Evolutionary conservation across 2,113 vertebrate genomes (phyloP), one percentile per base, ranked within the genome.

Genomic region (Cervus canadensis): DNA sequence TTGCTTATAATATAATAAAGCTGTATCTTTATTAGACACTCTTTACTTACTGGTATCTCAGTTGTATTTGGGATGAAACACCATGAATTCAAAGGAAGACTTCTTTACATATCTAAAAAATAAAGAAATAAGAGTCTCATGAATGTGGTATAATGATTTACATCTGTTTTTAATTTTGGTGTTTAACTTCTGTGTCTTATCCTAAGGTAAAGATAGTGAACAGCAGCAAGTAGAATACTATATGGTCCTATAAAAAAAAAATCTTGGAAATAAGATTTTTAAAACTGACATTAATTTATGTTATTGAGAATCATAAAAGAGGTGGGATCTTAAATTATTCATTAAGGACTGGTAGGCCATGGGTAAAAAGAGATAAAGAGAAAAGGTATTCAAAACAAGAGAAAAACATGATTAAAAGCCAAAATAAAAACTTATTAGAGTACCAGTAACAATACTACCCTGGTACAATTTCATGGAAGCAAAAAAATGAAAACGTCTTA

Each of bases 41-140:
- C 60, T 87, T 64, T 90, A 97, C 95, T 95, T 97, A 98, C 97
- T 81, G 40, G 81, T 91, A 92, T 57, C 43, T 96, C 62, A 96
- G 87, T 54, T 0, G 21, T 81, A 85, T 43, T 40, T 50, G 59
- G 30, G 87, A 87, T 74, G 64, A 96, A 96, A 96, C 59, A 97
- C 90, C 56, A 82, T 60, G 82, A 95, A 89, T 91, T 92, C 71
- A 92, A 79, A 87, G 64, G 64, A 94, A 93, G 81, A 91, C 48
- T 96, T 97, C 92, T 97, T 90, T 57, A 82, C 12, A 86, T 90
- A 97, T 85, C 97, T 97, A 89, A 94, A 97, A 97, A 95, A 93
- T 15, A 95, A 91, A 84, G 4, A 84, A 92, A 87, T 14, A 16
- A 94, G 19, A 88, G 25, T 33, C 11, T 93, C 50, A 28, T 94